Percentiles rank a stretch among this genome's conserved stretches.
These are phyloP conservation scores for Haliclona indistincta DNA, from an alignment of 37 sponge, comb jelly and placozoan genomes.

Conservation along the genomic window DNA sequence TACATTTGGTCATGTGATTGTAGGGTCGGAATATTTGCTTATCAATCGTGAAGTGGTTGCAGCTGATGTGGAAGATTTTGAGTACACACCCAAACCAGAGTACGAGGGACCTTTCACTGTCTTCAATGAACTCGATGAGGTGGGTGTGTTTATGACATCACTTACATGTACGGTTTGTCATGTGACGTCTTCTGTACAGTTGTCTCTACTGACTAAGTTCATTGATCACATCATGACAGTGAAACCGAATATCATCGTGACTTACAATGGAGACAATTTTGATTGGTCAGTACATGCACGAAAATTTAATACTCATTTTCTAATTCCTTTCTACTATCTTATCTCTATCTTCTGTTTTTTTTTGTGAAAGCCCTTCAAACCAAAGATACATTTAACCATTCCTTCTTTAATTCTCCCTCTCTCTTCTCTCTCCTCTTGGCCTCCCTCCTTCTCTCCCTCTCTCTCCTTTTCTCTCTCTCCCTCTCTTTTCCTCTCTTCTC, in stretches of 20 bases:
- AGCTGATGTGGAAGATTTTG: slow-evolving; percentile 95
- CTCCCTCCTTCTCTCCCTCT: neutral
- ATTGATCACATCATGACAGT: slow-evolving; percentile 91
- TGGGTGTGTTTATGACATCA: neutral
- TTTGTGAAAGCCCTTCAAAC: too few species aligned
- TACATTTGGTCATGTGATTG: neutral
- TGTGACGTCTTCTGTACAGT: slow-evolving; percentile 1
- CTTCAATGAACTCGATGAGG: slow-evolving; percentile 91
- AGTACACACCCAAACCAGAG: slow-evolving; percentile 98
- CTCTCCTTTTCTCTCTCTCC: neutral
- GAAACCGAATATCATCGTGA: slow-evolving; percentile 93
- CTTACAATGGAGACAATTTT: slow-evolving; percentile 97
- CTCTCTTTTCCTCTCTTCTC: slow-evolving; percentile 8
- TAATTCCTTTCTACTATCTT: too few species aligned
- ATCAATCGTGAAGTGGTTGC: slow-evolving; percentile 96
- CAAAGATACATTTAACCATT: neutral
- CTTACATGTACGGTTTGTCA: neutral
- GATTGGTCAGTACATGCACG: slow-evolving; percentile 77
- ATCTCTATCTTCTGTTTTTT: too few species aligned
- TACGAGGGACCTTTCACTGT: slow-evolving; percentile 97
- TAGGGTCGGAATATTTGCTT: slow-evolving; percentile 85
- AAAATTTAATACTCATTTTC: too few species aligned
- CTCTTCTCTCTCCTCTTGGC: neutral
- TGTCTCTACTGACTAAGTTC: slow-evolving; percentile 72
- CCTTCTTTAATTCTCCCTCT: neutral